Evolutionary conservation across 2,113 vertebrate genomes (phyloP), one percentile per base, ranked within the genome.

Genomic region (Vireo altiloquus): DNA sequence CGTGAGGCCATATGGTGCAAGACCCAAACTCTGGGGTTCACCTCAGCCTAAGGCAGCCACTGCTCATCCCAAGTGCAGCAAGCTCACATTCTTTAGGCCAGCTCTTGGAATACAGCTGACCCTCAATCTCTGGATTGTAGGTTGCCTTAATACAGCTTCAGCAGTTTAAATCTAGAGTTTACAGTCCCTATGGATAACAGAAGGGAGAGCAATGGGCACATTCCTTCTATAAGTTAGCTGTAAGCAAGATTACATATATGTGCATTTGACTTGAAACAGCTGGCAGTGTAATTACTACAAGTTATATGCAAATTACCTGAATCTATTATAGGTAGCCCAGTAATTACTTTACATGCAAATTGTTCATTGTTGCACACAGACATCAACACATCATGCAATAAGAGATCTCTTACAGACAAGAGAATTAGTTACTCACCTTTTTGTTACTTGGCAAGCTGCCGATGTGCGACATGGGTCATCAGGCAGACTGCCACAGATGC

Each of bases 391-490:
- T 30, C 35, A 54, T 2, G 8, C 30, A 86, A 89, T 31, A 68
- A 44, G n/a, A 70, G 23, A 78, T 14, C 60, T 85, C 30, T 44
- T 50, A 77, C 8, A 77, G 68, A 69, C 50, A 82, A 74, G 9
- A 40, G n/a, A 70, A 44, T 30, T 39, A 56, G 54, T 13, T 15
- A 97, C 97, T 98, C 92, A 98, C 99, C 95, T 97, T 44, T 76
- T 95, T 2, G 98, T 93, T 6, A 98, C 97, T 94, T 99, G 99
- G 92, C 99, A 99, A 3, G 98, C 99, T 31, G 98, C 99, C 0
- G 99, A 96, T 12, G 91, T n/a, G 4, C 80, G 97, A 94, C 99
- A 99, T 2, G 1, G 13, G 7, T 14, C 37, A 2, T 49, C 49
- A 0, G 97, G 97, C 47, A 99, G 96, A 1, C 94, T 61, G 9